Evolutionary conservation across 2,888 invertebrate species (phyloP).

Genomic region (Microctonus brassicae): DNA sequence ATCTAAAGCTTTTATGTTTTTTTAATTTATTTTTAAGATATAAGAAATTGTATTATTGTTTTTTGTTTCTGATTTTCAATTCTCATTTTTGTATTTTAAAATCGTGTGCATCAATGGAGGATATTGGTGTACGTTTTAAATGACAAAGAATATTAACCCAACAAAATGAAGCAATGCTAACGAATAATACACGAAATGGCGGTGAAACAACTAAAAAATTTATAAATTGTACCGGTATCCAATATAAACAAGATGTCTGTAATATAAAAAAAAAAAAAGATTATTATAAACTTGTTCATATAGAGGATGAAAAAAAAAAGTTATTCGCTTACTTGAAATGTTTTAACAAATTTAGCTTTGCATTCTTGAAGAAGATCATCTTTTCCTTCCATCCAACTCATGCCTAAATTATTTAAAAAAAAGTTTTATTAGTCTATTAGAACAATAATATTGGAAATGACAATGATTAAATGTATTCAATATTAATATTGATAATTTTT

Average conservation of each 20-base stretch:
- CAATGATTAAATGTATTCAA: background rate
- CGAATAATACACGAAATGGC: conserved; percentile 81
- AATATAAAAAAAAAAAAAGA: conserved; percentile 60
- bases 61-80: conserved; percentile 13
- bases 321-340: conserved; percentile 69
- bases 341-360: conserved; percentile 78
- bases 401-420: conserved; percentile 71
- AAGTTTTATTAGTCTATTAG: background rate
- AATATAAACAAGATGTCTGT: conserved; percentile 83
- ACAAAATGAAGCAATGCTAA: conserved; percentile 82
- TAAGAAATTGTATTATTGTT: background rate
- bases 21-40: conserved; percentile 22
- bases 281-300: background rate
- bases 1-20: conserved; percentile 1
- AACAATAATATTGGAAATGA: too few species aligned
- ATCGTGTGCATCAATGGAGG: background rate
- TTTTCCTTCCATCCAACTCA: conserved; percentile 82
- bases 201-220: conserved; percentile 84
- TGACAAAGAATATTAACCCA: conserved; percentile 91
- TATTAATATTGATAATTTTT: background rate
- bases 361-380: conserved; percentile 80
- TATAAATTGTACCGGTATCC: conserved; percentile 85
- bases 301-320: background rate
- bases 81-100: conserved; percentile 2
- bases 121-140: conserved; percentile 72